Evolutionary conservation across 2,888 invertebrate genomes (phyloP), one percentile per base, ranked within the genome.

Genomic region (Tetropium fuscum): DNA sequence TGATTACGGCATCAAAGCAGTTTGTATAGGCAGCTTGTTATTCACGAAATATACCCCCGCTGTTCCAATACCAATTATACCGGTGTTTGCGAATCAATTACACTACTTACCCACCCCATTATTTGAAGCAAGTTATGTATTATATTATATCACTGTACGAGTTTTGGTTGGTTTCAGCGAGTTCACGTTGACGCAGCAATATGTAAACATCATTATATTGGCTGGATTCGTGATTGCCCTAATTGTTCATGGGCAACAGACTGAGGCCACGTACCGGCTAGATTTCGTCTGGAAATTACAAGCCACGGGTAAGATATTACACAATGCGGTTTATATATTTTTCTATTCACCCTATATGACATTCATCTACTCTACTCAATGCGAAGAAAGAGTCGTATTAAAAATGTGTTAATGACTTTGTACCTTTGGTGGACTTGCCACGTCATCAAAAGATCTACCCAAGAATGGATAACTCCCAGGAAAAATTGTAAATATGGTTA

Each of bases 201-300:
- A 81, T 69, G 82, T 88, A 53, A 89, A 89, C 76, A 83, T 90
- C 45, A 88, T 92, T 64, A 84, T 92, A 63, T 87, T 92, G 10
- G 78, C 91, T 10, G 90, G 91, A 51, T 92, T 95, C 72, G 87
- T 91, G 69, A 84, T 93, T 34, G 92, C 95, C 1, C 85, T 98
- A 67, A 87, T 95, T 69, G 89, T 97, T 60, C 97, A 98, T 81
- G 93, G 95, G 1, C 93, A 95, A 74, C 96, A 97, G 82, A 95
- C 94, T 0, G 98, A 98, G 83, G 93, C 95, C 71, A 97, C 97
- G 0, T 94, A 96, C 76, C 85, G 97, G 57, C 86, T 98, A 60
- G 98, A 98, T 83, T 97, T 96, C 81, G 90, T 98, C 63, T 98
- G 98, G 98, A 98, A 97, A 83, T 85, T 97, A 19, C 96, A 97